Evolutionary conservation across 2,797 vertebrate genomes (phyloP).

Genomic region (Morus bassanus): DNA sequence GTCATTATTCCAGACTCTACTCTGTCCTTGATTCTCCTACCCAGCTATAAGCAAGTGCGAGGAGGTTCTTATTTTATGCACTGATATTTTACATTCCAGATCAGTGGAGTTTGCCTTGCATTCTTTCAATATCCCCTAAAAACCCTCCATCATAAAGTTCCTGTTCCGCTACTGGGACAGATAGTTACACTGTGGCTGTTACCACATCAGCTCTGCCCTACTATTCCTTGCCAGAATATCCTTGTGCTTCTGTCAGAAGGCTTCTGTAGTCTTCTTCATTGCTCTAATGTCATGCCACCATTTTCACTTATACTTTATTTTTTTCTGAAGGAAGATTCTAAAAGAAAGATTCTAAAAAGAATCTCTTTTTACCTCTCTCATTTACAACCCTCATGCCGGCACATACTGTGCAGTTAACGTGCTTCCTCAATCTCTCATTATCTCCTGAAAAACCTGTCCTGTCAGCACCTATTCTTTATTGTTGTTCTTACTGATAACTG

Average conservation of each 20-base stretch:
- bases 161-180: not conserved
- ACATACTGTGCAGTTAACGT: not conserved
- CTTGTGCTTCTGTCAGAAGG: not conserved
- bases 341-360: not conserved
- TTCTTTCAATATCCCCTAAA: not conserved
- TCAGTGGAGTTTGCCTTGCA: not conserved
- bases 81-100: not conserved
- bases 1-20: not conserved
- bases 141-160: not conserved
- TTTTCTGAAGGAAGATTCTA: too few relatives aligned
- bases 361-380: not conserved
- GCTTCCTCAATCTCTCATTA: not conserved
- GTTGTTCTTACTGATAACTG: not conserved
- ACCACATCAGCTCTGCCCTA: not conserved
- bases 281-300: not conserved
- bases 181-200: not conserved
- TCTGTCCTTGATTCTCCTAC: not conserved
- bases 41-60: not conserved
- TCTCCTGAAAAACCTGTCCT: not conserved
- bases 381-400: not conserved
- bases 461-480: constrained; percentile 9
- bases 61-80: not conserved
- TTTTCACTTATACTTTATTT: not conserved
- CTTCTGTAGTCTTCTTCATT: not conserved
- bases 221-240: not conserved